Evolutionary conservation across 2,113 vertebrate genomes (phyloP).

Genomic region (Brienomyrus brachyistius): DNA sequence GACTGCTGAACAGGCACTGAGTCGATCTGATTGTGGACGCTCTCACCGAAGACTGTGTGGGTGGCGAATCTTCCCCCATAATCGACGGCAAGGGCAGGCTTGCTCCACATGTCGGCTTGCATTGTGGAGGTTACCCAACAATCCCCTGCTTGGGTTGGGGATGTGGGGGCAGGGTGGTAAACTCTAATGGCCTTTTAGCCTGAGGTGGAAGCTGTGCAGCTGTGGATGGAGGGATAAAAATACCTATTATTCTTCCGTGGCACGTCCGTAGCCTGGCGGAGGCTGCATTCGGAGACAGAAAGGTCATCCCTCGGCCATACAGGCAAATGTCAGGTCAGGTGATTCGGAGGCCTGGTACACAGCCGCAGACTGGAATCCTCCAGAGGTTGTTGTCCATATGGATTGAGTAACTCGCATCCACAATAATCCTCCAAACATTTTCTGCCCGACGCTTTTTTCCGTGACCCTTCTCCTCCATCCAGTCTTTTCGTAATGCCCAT

Average conservation of each 20-base stretch:
- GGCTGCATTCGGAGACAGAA: slow-evolving; percentile 38
- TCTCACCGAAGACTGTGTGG: slow-evolving; percentile 9
- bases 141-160: slow-evolving; percentile 42
- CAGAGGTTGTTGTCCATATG: slow-evolving; percentile 24
- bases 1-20: background rate
- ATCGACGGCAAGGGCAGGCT: slow-evolving; percentile 29
- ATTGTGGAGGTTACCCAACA: slow-evolving; percentile 46
- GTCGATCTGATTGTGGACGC: background rate
- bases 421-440: background rate
- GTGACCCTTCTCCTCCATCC: background rate
- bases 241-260: slow-evolving; percentile 53
- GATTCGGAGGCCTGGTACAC: slow-evolving; percentile 26
- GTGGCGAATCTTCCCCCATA: slow-evolving; percentile 15
- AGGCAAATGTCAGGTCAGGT: slow-evolving; percentile 43
- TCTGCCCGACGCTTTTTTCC: background rate
- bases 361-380: slow-evolving; percentile 24
- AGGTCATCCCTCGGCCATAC: slow-evolving; percentile 45
- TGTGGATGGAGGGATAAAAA: slow-evolving; percentile 62
- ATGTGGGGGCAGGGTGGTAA: slow-evolving; percentile 30
- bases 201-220: slow-evolving; percentile 57
- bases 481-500: background rate
- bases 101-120: slow-evolving; percentile 53
- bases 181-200: slow-evolving; percentile 62
- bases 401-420: background rate
- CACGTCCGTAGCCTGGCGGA: background rate